Evolutionary conservation across 2,888 invertebrate genomes (phyloP).

Genomic region (Acrobeloides nanus): DNA sequence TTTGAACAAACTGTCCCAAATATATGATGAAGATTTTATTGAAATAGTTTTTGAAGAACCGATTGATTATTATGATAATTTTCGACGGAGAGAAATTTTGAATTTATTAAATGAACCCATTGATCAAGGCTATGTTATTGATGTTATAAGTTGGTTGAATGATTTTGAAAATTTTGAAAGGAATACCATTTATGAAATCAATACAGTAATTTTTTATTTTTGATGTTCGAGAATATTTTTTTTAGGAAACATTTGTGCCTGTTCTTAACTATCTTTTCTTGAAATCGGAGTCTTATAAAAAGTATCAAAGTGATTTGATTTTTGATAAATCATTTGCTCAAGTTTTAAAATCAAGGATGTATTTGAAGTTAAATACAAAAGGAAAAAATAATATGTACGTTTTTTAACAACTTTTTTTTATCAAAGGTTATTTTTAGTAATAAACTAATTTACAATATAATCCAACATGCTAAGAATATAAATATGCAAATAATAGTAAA

Average conservation of each 20-base stretch:
- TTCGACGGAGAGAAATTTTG: constrained; percentile 13
- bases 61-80: constrained; percentile 27
- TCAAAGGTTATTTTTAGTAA: constrained; percentile 18
- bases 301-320: constrained; percentile 42
- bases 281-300: constrained; percentile 33
- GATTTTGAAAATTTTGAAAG: constrained; percentile 50
- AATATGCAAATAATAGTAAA: constrained; percentile 39
- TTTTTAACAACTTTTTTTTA: neutral
- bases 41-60: constrained; percentile 26
- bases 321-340: constrained; percentile 25
- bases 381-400: constrained; percentile 38
- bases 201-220: constrained; percentile 26
- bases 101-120: constrained; percentile 8
- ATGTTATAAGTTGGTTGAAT: constrained; percentile 46
- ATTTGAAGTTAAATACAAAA: constrained; percentile 46
- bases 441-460: constrained; percentile 20
- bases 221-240: neutral
- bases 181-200: constrained; percentile 46
- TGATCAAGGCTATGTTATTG: constrained; percentile 36
- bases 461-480: constrained; percentile 28
- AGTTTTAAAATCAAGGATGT: constrained; percentile 38
- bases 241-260: constrained; percentile 50
- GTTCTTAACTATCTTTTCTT: constrained; percentile 51
- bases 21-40: constrained; percentile 36
- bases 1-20: too few species aligned